These are phyloP conservation scores for Rhopalosiphum maidis DNA, from an alignment of 1,140 invertebrate genomes.

Conservation along the genomic window DNA sequence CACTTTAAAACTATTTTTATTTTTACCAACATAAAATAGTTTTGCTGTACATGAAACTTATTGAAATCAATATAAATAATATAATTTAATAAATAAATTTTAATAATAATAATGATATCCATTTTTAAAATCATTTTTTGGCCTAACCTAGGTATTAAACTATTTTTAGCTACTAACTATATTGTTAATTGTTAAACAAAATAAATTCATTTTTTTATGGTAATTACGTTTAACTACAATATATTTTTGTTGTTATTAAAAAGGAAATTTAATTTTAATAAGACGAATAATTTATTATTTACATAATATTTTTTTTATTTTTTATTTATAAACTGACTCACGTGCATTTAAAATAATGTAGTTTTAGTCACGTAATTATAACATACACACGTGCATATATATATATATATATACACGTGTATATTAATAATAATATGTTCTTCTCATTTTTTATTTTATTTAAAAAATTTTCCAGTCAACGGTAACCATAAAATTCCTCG, in stretches of 20 bases:
- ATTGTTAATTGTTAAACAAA: not conserved
- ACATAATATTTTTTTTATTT: no score
- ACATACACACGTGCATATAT: not conserved
- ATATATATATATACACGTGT: not conserved
- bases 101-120: not conserved
- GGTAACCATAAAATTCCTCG: constrained; percentile 20
- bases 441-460: not conserved
- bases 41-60: no score
- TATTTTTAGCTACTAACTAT: no score
- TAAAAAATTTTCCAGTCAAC: not conserved
- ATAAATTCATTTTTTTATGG: not conserved
- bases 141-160: no score
- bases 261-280: not conserved
- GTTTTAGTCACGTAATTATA: not conserved
- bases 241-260: not conserved
- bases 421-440: not conserved
- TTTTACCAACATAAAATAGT: not conserved
- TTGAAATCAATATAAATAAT: not conserved
- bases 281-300: not conserved
- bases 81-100: not conserved
- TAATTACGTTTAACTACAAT: not conserved
- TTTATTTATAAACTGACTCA: not conserved
- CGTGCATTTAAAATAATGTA: not conserved
- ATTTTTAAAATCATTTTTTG: not conserved
- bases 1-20: not conserved